Conservation (phyloP, 1,140 invertebrate genomes). For the Tetranychus cinnabarinus region DNA sequence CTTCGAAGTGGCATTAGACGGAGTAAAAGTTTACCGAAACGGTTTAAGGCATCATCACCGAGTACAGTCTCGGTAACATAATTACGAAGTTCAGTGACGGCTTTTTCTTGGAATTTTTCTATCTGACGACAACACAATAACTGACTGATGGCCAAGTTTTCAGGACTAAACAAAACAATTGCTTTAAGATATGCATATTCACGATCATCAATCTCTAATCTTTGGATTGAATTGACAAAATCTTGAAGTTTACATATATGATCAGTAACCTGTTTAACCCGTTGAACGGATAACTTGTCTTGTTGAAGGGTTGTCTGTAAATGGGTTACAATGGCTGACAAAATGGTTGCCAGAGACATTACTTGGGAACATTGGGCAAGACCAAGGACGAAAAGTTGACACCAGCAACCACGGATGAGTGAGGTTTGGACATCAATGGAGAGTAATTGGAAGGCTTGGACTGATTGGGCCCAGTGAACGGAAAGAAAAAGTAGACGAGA, state of each 20-base stretch:
- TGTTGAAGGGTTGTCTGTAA: slow-evolving; percentile 25
- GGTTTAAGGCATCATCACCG: slow-evolving; percentile 23
- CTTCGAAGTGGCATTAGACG: slow-evolving; percentile 48
- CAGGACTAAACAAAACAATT: slow-evolving; percentile 50
- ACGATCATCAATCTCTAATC: slow-evolving; percentile 45
- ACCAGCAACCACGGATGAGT: slow-evolving; percentile 64
- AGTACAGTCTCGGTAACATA: slow-evolving; percentile 25
- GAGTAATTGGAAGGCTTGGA: slow-evolving; percentile 53
- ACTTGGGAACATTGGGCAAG: slow-evolving; percentile 62
- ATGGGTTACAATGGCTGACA: slow-evolving; percentile 49
- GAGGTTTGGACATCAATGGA: slow-evolving; percentile 53
- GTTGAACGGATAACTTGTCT: slow-evolving; percentile 33
- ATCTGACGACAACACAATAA: slow-evolving; percentile 21
- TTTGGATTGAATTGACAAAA: slow-evolving; percentile 46
- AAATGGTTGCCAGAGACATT: slow-evolving; percentile 51
- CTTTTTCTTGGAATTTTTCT: slow-evolving; percentile 43
- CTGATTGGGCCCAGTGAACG: slow-evolving; percentile 62
- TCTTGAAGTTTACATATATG: slow-evolving; percentile 59
- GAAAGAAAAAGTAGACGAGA: slow-evolving; percentile 64
- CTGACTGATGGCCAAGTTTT: slow-evolving; percentile 17
- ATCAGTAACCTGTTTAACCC: slow-evolving; percentile 48
- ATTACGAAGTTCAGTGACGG: slow-evolving; percentile 39
- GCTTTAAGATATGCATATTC: slow-evolving; percentile 80
- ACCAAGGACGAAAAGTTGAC: slow-evolving; percentile 72
- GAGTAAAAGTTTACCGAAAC: slow-evolving; percentile 41